These are phyloP conservation scores for Dendrolimus houi DNA, from an alignment of 2,888 invertebrate species.

Conservation along the genomic window DNA sequence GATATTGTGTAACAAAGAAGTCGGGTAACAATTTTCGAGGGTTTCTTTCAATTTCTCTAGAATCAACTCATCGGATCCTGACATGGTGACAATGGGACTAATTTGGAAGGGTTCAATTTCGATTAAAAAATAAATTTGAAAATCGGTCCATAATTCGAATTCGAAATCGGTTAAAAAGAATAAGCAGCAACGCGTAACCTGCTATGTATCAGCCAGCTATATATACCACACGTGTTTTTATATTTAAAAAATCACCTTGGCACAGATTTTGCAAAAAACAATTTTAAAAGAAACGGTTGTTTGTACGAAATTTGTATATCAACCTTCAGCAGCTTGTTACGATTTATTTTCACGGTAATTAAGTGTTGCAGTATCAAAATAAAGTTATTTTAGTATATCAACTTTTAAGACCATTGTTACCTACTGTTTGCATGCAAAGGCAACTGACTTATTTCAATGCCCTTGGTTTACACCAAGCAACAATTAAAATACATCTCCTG, in stretches of 20 bases:
- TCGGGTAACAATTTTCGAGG: too few relatives aligned
- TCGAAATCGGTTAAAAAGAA: too few relatives aligned
- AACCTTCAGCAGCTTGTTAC: background rate
- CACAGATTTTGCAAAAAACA: background rate
- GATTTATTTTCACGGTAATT: background rate
- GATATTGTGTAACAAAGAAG: too few relatives aligned
- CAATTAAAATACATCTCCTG: too few relatives aligned
- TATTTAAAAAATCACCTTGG: background rate
- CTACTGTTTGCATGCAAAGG: background rate
- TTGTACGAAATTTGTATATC: background rate
- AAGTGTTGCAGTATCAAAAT: background rate
- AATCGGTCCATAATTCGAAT: too few relatives aligned
- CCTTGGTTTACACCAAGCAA: background rate
- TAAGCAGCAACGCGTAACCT: background rate
- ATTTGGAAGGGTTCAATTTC: too few relatives aligned
- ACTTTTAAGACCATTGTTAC: background rate
- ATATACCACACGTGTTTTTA: slow-evolving; percentile 6
- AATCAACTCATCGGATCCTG: too few relatives aligned
- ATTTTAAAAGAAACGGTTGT: background rate
- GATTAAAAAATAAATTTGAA: too few relatives aligned
- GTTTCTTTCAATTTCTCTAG: too few relatives aligned
- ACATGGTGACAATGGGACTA: too few relatives aligned
- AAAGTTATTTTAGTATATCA: background rate
- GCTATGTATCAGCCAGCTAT: background rate
- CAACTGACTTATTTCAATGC: background rate